A percentile compares a stretch with the other conserved stretches of the same genome.
Conservation (phyloP, 2,797 vertebrate species). For the Limosa lapponica region DNA sequence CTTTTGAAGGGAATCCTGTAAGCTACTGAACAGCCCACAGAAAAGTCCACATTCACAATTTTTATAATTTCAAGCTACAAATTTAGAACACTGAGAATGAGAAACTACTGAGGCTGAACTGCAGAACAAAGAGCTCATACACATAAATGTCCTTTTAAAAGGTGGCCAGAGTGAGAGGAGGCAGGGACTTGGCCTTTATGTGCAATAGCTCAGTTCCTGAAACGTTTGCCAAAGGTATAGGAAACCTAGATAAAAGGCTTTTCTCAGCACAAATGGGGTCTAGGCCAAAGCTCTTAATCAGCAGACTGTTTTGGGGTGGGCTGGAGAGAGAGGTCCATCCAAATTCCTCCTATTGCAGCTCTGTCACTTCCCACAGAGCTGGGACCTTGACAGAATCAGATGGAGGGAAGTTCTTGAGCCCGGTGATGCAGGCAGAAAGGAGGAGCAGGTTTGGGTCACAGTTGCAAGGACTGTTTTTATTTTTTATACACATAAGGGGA, state of each 20-base stretch:
- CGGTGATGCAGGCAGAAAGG: neutral
- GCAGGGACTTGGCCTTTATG: neutral
- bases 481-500: neutral
- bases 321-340: neutral
- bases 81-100: neutral
- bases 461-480: neutral
- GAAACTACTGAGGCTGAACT: neutral
- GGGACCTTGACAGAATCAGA: neutral
- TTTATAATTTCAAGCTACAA: conserved; percentile 4
- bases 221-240: neutral
- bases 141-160: neutral
- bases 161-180: neutral
- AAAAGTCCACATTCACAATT: neutral
- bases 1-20: neutral
- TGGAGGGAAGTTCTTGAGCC: neutral
- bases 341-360: neutral
- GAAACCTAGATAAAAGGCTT: neutral
- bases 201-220: conserved; percentile 14
- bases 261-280: neutral
- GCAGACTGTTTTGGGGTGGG: neutral
- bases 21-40: neutral
- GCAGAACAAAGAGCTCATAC: neutral
- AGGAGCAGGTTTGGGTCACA: neutral
- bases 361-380: neutral
- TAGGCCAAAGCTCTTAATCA: conserved; percentile 23